These are phyloP conservation scores for Corydoras maculifer DNA, from an alignment of 2,113 vertebrate species.

Conservation along the genomic window DNA sequence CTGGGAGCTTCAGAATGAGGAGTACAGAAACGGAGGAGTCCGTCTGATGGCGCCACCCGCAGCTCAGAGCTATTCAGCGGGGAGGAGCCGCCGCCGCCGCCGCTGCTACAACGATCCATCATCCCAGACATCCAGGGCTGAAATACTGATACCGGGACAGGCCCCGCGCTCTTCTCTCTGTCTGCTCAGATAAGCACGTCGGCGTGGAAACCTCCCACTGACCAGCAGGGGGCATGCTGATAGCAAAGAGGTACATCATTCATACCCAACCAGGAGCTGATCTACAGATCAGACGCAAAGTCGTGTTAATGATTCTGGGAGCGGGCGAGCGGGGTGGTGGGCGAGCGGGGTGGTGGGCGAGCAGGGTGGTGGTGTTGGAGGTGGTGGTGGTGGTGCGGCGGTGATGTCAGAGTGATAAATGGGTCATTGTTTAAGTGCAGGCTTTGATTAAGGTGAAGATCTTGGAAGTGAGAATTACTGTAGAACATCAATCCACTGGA, in stretches of 20 bases:
- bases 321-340: too few species aligned
- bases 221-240: too few species aligned
- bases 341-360: too few species aligned
- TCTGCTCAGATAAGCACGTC: neutral
- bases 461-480: conserved; percentile 57
- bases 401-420: neutral
- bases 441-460: conserved; percentile 19
- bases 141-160: conserved; percentile 56
- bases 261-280: too few species aligned
- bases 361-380: too few species aligned
- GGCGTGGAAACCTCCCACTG: too few species aligned
- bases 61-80: neutral
- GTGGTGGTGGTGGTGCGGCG: neutral
- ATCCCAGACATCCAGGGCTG: conserved; percentile 23
- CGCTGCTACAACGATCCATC: neutral
- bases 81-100: neutral
- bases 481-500: conserved; percentile 36
- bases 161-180: neutral
- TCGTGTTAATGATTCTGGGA: too few species aligned
- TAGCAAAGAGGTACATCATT: too few species aligned
- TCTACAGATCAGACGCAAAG: too few species aligned
- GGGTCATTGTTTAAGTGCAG: neutral
- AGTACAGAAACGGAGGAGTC: neutral
- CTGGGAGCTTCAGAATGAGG: neutral
- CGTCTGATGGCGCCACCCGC: neutral